Conservation (phyloP, 2,113 vertebrate species). For the Pagrus major region DNA sequence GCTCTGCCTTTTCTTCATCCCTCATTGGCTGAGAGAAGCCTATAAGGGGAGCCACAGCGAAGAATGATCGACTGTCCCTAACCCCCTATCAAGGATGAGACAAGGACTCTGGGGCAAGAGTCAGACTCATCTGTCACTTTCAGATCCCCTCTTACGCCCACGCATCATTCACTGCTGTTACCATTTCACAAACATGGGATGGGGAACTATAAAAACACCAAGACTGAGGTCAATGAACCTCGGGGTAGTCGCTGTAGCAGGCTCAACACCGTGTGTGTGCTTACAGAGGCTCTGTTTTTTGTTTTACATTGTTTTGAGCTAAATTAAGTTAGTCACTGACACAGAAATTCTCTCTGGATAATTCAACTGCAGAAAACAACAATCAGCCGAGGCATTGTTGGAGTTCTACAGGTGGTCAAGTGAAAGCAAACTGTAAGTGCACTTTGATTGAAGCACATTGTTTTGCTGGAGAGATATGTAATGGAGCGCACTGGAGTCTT, state of each 20-base stretch:
- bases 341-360: neutral
- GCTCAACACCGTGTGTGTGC: conserved; percentile 16
- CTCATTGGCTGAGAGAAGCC: conserved; percentile 23
- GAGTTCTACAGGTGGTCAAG: neutral
- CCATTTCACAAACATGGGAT: conserved; percentile 7
- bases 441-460: conserved; percentile 8
- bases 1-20: conserved; percentile 31
- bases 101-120: conserved; percentile 34
- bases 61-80: conserved; percentile 56
- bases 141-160: neutral
- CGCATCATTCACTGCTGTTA: conserved; percentile 22
- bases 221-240: conserved; percentile 47
- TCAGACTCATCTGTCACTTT: conserved; percentile 56
- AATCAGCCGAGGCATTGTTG: conserved; percentile 5
- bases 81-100: conserved; percentile 38
- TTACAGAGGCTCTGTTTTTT: neutral
- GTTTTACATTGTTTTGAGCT: conserved; percentile 2
- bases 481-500: neutral
- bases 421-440: conserved; percentile 18
- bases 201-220: conserved; percentile 17
- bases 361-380: neutral
- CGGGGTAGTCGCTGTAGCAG: conserved; percentile 17
- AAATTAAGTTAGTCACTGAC: neutral
- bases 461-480: neutral
- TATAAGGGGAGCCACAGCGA: conserved; percentile 7